Percentiles rank a stretch among this genome's conserved stretches.
Conservation (phyloP, 2,113 vertebrate species). For the Paedocypris sp. region DNA sequence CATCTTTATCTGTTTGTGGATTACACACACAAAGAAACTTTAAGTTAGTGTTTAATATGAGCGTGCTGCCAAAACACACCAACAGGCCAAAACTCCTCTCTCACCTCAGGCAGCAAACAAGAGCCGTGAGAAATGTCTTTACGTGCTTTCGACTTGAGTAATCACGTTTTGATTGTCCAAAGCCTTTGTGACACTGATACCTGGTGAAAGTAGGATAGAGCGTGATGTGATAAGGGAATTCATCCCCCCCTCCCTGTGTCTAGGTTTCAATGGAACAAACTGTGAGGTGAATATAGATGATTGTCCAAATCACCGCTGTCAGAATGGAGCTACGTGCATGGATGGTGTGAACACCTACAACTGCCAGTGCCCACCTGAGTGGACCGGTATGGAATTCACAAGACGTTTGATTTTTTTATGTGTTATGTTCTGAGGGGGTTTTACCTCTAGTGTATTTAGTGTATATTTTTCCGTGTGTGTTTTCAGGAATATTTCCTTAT, state of each 20-base stretch:
- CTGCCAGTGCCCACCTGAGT: constrained; percentile 87
- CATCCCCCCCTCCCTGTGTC: not conserved
- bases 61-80: not conserved
- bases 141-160: not conserved
- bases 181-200: not conserved
- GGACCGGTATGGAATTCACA: constrained; percentile 72
- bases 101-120: constrained; percentile 15
- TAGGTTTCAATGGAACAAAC: constrained; percentile 83
- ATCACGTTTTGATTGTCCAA: constrained; percentile 9
- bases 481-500: too few relatives aligned
- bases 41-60: constrained; percentile 13
- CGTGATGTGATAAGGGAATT: not conserved
- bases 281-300: constrained; percentile 86
- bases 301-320: constrained; percentile 81
- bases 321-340: constrained; percentile 84
- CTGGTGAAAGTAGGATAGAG: not conserved
- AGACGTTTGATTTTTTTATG: not conserved
- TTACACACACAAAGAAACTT: constrained; percentile 2
- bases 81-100: constrained; percentile 21
- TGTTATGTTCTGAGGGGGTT: not conserved
- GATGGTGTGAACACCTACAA: constrained; percentile 95
- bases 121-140: constrained; percentile 23
- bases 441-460: not conserved
- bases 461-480: too few relatives aligned
- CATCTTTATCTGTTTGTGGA: constrained; percentile 9